Percentiles rank a stretch among this genome's conserved stretches.
Evolutionary conservation across 2,888 invertebrate species (phyloP).

Genomic region (Idaea straminata): DNA sequence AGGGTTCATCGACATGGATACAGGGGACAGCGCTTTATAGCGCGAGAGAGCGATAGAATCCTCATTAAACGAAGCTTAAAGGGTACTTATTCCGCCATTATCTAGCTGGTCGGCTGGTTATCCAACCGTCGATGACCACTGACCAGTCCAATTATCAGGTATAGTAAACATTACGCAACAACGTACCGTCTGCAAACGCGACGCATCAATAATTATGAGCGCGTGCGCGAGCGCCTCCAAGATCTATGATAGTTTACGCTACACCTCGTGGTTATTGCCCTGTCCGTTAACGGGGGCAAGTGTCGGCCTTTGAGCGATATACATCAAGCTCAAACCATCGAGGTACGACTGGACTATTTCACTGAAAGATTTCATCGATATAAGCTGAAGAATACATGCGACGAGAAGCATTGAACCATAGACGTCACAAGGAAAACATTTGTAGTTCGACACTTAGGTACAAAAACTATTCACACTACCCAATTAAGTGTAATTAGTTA

Average conservation of each 20-base stretch:
- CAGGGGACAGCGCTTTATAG: not conserved
- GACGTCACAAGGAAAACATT: not conserved
- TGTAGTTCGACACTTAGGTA: not conserved
- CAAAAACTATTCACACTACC: not conserved
- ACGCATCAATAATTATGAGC: slow-evolving; percentile 39
- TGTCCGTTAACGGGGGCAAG: slow-evolving; percentile 31
- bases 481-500: not conserved
- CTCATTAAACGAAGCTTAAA: slow-evolving; percentile 24
- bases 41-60: slow-evolving; percentile 19
- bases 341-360: not conserved
- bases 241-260: slow-evolving; percentile 35
- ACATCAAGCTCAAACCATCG: not conserved
- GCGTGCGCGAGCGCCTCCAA: slow-evolving; percentile 19
- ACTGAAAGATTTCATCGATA: not conserved
- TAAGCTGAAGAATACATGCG: not conserved
- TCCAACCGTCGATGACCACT: slow-evolving; percentile 10
- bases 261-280: slow-evolving; percentile 44
- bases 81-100: slow-evolving; percentile 11
- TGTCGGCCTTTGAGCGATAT: slow-evolving; percentile 12
- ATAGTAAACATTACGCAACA: slow-evolving; percentile 39
- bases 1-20: not conserved
- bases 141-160: slow-evolving; percentile 32
- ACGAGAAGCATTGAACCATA: not conserved
- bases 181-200: slow-evolving; percentile 10
- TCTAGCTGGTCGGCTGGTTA: slow-evolving; percentile 5